Evolutionary conservation across 2,888 invertebrate genomes (phyloP).

Genomic region (Orgyia antiqua): DNA sequence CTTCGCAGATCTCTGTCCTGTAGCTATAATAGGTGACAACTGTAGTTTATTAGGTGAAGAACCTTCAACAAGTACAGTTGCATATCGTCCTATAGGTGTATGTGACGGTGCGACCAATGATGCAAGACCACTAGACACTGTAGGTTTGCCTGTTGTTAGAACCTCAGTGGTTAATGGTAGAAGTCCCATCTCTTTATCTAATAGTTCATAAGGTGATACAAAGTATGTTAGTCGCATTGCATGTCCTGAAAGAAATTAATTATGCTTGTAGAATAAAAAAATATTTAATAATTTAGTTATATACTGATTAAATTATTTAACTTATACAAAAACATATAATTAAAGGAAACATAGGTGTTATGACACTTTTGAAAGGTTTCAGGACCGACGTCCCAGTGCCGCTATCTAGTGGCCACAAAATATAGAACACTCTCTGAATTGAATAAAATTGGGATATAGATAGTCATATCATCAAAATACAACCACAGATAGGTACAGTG

Average conservation of each 20-base stretch:
- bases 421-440: too few species aligned
- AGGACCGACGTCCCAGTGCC: too few species aligned
- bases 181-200: constrained; percentile 86
- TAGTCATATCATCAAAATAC: too few species aligned
- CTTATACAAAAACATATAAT: too few species aligned
- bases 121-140: constrained; percentile 48
- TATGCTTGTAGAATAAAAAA: too few species aligned
- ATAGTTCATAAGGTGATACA: constrained; percentile 93
- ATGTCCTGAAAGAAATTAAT: constrained; percentile 79
- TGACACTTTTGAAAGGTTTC: too few species aligned
- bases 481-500: too few species aligned
- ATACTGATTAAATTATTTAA: too few species aligned
- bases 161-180: constrained; percentile 86
- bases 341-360: too few species aligned
- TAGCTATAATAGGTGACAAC: constrained; percentile 82
- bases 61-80: constrained; percentile 93
- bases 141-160: constrained; percentile 73
- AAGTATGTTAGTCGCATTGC: constrained; percentile 97
- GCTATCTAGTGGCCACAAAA: too few species aligned
- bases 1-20: constrained; percentile 84
- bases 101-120: constrained; percentile 61
- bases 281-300: too few species aligned
- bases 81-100: constrained; percentile 89
- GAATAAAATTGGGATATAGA: too few species aligned
- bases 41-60: constrained; percentile 91